phyloP scores from a whole-genome alignment of 2,888 invertebrate genomes.

The Agrotis exclamationis region DNA sequence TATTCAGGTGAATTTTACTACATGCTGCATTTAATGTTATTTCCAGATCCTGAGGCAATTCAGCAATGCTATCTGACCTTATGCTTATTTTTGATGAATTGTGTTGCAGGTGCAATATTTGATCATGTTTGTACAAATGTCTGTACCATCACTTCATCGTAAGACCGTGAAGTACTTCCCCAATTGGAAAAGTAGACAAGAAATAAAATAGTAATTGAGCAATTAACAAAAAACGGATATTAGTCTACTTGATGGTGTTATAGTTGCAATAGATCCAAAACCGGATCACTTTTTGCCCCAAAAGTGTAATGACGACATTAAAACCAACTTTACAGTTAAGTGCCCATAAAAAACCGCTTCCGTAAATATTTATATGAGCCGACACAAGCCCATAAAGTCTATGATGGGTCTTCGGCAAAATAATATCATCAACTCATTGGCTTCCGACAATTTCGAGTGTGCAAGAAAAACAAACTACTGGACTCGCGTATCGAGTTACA shows the following conservation, averaged over 20 bases:
- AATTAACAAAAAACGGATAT: slow-evolving; percentile 13
- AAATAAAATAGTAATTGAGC: neutral
- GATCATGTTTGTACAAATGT: neutral
- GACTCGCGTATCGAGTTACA: slow-evolving; percentile 85
- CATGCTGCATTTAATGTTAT: neutral
- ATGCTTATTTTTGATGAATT: too few species aligned
- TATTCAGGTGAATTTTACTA: too few species aligned
- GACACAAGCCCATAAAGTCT: slow-evolving; percentile 64
- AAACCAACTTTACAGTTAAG: slow-evolving; percentile 52
- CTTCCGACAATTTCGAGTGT: slow-evolving; percentile 84
- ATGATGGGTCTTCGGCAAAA: slow-evolving; percentile 73
- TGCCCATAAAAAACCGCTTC: slow-evolving; percentile 62
- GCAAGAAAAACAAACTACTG: slow-evolving; percentile 86
- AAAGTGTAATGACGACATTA: slow-evolving; percentile 46
- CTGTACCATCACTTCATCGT: neutral
- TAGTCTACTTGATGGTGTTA: slow-evolving; percentile 4
- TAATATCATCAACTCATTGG: slow-evolving; percentile 83
- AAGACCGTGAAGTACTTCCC: neutral
- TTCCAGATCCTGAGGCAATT: neutral
- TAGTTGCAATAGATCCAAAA: slow-evolving; percentile 37
- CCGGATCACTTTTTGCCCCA: slow-evolving; percentile 44
- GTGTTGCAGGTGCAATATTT: too few species aligned
- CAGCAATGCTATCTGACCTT: too few species aligned
- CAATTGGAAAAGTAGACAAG: neutral
- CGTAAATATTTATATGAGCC: slow-evolving; percentile 59